Evolutionary conservation across 2,888 invertebrate species (phyloP).

Genomic region (Metopia argyrocephala): DNA sequence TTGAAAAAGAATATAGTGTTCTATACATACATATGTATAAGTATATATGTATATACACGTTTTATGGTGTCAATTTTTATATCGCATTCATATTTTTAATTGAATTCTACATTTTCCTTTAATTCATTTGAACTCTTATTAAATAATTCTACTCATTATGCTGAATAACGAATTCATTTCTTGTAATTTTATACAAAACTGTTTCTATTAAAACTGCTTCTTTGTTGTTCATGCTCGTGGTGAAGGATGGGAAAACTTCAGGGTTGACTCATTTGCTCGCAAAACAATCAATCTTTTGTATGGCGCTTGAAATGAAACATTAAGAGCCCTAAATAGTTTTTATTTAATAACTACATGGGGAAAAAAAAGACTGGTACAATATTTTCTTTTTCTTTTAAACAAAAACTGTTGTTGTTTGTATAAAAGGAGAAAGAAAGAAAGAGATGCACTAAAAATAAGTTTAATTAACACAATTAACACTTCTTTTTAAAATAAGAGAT

Average conservation of each 20-base stretch:
- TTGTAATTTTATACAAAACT: conserved; percentile 32
- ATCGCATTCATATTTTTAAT: background rate
- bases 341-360: background rate
- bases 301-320: background rate
- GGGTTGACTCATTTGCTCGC: conserved; percentile 16
- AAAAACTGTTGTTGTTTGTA: background rate
- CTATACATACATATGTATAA: too few relatives aligned
- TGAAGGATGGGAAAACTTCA: conserved; percentile 13
- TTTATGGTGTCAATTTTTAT: background rate
- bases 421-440: background rate
- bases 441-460: conserved; percentile 57
- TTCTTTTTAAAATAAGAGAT: background rate
- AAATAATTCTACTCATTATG: background rate
- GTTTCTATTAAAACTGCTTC: conserved; percentile 32
- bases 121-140: background rate
- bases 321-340: background rate
- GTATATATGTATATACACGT: too few relatives aligned
- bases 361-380: background rate
- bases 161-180: conserved; percentile 17
- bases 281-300: conserved; percentile 49
- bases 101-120: background rate
- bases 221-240: background rate
- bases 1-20: too few relatives aligned
- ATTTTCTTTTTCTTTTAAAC: background rate
- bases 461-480: conserved; percentile 63